phyloP scores from a whole-genome alignment of 2,888 invertebrate genomes.

The Oligia fasciuncula region DNA sequence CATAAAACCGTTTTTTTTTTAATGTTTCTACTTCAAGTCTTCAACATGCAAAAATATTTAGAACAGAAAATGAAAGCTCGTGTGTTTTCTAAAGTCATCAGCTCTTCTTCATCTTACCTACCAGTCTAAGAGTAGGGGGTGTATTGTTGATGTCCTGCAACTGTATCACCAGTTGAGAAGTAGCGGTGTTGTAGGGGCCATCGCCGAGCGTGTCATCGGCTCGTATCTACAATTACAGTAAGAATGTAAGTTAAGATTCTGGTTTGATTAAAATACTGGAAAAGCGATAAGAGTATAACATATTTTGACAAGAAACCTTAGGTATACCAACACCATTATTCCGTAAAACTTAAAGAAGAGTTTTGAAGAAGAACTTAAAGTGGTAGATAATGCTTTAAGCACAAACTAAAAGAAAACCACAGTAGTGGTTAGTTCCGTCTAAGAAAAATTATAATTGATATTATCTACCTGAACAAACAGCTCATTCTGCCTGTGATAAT shows the following conservation, averaged over 20 bases:
- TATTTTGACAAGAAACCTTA: neutral
- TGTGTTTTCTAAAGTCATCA: neutral
- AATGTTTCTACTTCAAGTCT: neutral
- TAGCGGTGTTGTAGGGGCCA: constrained; percentile 83
- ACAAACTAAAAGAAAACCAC: neutral
- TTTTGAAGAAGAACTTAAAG: neutral
- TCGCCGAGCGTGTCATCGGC: constrained; percentile 86
- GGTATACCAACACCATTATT: neutral
- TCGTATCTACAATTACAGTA: constrained; percentile 53
- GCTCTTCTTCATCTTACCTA: constrained; percentile 72
- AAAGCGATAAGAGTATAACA: neutral
- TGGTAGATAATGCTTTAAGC: neutral
- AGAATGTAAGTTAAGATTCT: neutral
- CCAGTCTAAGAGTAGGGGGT: constrained; percentile 91
- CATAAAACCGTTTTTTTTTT: neutral
- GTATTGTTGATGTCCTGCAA: constrained; percentile 93
- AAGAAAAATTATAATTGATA: neutral
- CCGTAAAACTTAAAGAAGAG: neutral
- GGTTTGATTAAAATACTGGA: neutral
- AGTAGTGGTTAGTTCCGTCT: neutral
- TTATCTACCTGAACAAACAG: constrained; percentile 85
- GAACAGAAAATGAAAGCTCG: neutral
- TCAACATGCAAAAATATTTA: neutral
- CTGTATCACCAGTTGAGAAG: constrained; percentile 90
- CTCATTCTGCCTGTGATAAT: constrained; percentile 90